phyloP scores from a whole-genome alignment of 2,797 vertebrate genomes.

The Tadarida brasiliensis region DNA sequence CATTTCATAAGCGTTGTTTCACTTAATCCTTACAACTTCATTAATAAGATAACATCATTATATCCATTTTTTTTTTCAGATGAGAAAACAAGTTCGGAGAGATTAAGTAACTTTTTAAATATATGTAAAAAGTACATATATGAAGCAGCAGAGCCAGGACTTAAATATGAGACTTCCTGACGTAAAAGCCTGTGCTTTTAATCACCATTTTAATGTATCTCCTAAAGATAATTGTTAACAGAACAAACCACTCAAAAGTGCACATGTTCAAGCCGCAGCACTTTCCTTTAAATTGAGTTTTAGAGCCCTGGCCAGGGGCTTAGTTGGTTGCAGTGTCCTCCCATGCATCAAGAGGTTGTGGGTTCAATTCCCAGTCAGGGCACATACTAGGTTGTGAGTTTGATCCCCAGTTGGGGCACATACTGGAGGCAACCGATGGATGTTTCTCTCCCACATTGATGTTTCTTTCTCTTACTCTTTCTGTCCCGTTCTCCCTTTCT shows the following conservation, averaged over 20 bases:
- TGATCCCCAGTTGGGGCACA: background rate
- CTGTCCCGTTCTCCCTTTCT: too few relatives aligned
- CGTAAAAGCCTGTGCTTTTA: background rate
- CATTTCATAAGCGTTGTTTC: background rate
- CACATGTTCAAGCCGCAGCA: background rate
- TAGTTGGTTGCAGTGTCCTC: background rate
- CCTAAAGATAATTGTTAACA: background rate
- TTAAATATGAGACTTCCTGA: constrained; percentile 13
- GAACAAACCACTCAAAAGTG: background rate
- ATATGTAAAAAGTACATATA: background rate
- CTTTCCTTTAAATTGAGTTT: background rate
- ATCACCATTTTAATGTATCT: background rate
- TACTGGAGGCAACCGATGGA: background rate
- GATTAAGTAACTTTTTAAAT: background rate
- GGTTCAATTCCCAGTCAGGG: background rate
- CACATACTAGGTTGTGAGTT: too few relatives aligned
- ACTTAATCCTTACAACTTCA: background rate
- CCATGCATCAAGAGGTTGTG: background rate
- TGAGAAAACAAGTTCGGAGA: constrained; percentile 15
- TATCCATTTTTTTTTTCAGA: background rate
- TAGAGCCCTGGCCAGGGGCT: background rate
- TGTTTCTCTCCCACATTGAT: background rate
- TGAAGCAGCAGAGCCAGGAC: background rate
- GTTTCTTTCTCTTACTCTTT: too few relatives aligned
- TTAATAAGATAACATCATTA: background rate